Base-by-base conservation (phyloP, 2,113 vertebrate genomes). In the Apus apus region DNA sequence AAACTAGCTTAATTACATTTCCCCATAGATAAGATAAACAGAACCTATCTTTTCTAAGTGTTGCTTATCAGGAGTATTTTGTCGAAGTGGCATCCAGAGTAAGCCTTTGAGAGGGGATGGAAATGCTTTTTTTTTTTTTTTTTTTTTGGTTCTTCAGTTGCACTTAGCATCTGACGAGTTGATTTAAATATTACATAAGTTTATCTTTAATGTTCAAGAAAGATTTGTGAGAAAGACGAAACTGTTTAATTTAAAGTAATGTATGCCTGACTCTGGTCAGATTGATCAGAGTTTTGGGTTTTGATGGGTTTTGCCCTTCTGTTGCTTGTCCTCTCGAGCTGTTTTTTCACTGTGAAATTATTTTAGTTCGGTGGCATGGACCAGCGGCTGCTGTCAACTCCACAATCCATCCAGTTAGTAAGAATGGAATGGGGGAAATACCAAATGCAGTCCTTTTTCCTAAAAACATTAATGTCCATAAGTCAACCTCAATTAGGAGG, bases 361-460 rank as follows among this genome's bases (percentile, higher is more conserved):
- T 93, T 95, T 96, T 92, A 96, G 96, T 94, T 89, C 68, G 89
- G 92, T 96, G 92, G 94, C 94, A 96, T 89, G 94, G 94, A 96
- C 96, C 95, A 95, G 94, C 96, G 96, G 94, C 96, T 96, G 94
- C 97, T 97, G 96, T 97, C 97, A 97, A 73, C 89, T 96, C 89
- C 73, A 65, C 89, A 80, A 95, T 85, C 90, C 91, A 85, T 93
- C 94, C 91, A 95, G 89, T 90, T 95, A 87, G 92, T 89, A 81
- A 80, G 89, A 91, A 86, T 2, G 4, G 26, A 16, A 11, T 12
- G 61, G 8, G 19, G 14, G 9, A 23, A 75, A 88, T 89, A 94
- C 88, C 27, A 87, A 96, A 92, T 77, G 83, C 57, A 16, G 50
- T 65, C 65, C 90, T 94, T 90, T 93, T 90, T 92, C 76, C 75